These are phyloP conservation scores for Strigamia crassipes DNA, from an alignment of 2,888 invertebrate species.

Conservation along the genomic window DNA sequence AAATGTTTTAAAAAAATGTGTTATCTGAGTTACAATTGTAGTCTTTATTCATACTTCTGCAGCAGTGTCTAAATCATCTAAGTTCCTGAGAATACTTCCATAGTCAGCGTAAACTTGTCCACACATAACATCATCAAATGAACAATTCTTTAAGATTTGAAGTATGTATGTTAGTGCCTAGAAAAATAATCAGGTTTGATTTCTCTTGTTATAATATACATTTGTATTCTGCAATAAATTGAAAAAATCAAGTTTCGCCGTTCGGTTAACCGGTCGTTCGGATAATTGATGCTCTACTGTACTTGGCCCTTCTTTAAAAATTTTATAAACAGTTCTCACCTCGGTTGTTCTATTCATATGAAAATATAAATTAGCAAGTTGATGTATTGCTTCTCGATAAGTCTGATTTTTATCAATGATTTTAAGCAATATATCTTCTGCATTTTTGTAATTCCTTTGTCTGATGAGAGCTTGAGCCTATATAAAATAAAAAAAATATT, in stretches of 20 bases:
- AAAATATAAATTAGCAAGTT: constrained; percentile 52
- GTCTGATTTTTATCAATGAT: constrained; percentile 48
- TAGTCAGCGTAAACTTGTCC: constrained; percentile 52
- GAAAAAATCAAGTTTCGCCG: too few species aligned
- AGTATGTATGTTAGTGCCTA: constrained; percentile 51
- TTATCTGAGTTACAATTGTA: not conserved
- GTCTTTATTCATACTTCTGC: constrained; percentile 49
- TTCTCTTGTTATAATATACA: too few species aligned
- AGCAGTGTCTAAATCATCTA: constrained; percentile 51
- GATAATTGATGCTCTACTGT: too few species aligned
- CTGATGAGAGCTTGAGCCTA: constrained; percentile 53
- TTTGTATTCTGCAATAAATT: too few species aligned
- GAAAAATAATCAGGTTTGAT: not conserved
- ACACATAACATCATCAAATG: constrained; percentile 49
- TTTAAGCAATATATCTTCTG: constrained; percentile 51
- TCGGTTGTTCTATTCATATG: constrained; percentile 53
- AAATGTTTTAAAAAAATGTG: not conserved
- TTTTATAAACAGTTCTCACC: constrained; percentile 48
- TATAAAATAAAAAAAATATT: constrained; percentile 26
- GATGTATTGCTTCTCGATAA: constrained; percentile 52
- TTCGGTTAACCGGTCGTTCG: too few species aligned
- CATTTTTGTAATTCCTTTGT: constrained; percentile 51
- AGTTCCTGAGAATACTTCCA: constrained; percentile 52
- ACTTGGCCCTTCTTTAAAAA: not conserved
- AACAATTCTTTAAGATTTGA: constrained; percentile 50